These are phyloP conservation scores for Dasypogon diadema DNA, from an alignment of 2,888 invertebrate genomes.

Conservation along the genomic window DNA sequence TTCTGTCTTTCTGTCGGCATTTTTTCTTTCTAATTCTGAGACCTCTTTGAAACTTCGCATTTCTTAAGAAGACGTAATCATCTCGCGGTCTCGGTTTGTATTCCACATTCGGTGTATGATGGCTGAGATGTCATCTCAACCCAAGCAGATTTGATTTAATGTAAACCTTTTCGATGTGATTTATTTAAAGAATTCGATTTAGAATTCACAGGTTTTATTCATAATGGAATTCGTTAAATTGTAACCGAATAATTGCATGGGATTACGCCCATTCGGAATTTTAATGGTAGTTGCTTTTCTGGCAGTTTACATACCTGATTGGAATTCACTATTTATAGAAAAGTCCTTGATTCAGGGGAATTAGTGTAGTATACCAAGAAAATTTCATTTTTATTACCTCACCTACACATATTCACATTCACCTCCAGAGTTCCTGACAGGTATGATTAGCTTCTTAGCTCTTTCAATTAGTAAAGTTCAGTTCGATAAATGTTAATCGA, in stretches of 20 bases:
- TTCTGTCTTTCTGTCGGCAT: constrained; percentile 33
- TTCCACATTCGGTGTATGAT: constrained; percentile 13
- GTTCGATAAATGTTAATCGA: no score
- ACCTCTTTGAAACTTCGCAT: constrained; percentile 9
- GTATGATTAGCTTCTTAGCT: no score
- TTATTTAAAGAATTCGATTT: constrained; percentile 33
- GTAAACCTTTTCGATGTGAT: constrained; percentile 7
- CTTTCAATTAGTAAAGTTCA: no score
- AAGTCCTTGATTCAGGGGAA: no score
- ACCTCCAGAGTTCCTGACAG: no score
- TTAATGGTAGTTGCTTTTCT: neutral
- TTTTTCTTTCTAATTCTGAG: constrained; percentile 26
- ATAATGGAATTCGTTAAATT: constrained; percentile 32
- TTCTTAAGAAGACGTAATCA: constrained; percentile 38
- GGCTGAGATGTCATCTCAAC: neutral
- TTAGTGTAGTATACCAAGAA: no score
- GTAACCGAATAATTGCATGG: constrained; percentile 39
- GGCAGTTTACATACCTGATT: no score
- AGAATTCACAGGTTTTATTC: constrained; percentile 30
- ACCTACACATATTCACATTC: no score
- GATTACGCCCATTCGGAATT: constrained; percentile 30
- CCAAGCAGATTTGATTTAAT: constrained; percentile 39
- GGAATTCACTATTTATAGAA: no score
- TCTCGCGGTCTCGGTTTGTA: constrained; percentile 9
- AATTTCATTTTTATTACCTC: no score